Conservation (phyloP, 2,888 invertebrate genomes). For the Oegoconia quadripuncta region DNA sequence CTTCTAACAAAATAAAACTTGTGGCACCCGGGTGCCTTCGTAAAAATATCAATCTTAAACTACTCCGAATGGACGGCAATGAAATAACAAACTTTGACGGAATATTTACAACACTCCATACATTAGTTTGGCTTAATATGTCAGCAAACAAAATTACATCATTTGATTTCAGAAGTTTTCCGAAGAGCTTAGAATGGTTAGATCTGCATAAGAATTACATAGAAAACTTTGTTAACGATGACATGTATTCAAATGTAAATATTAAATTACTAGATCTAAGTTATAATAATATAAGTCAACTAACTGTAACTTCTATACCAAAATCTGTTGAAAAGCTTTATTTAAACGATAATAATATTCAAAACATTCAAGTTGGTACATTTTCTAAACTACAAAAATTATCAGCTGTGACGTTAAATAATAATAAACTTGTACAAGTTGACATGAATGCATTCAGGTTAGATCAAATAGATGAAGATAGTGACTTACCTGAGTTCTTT, state of each 20-base stretch:
- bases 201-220: conserved; percentile 89
- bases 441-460: conserved; percentile 86
- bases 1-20: conserved; percentile 86
- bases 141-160: conserved; percentile 86
- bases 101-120: conserved; percentile 84
- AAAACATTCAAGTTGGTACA: conserved; percentile 83
- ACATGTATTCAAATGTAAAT: conserved; percentile 74
- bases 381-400: conserved; percentile 84
- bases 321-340: conserved; percentile 85
- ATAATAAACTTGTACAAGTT: conserved; percentile 85
- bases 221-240: conserved; percentile 79
- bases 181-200: conserved; percentile 86
- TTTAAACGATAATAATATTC: conserved; percentile 86
- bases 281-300: conserved; percentile 83
- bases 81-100: conserved; percentile 85
- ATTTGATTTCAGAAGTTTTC: conserved; percentile 88
- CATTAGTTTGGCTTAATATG: conserved; percentile 88
- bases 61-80: conserved; percentile 88
- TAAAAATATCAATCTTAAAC: conserved; percentile 84
- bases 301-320: conserved; percentile 84
- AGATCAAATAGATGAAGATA: conserved; percentile 82
- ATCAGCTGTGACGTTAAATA: conserved; percentile 86
- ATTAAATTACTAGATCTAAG: conserved; percentile 87
- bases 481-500: conserved; percentile 87
- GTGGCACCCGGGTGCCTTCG: conserved; percentile 87